A percentile compares a stretch with the other conserved stretches of the same genome.
Evolutionary conservation across 2,797 vertebrate species (phyloP).

Genomic region (Sebastes diaconus): DNA sequence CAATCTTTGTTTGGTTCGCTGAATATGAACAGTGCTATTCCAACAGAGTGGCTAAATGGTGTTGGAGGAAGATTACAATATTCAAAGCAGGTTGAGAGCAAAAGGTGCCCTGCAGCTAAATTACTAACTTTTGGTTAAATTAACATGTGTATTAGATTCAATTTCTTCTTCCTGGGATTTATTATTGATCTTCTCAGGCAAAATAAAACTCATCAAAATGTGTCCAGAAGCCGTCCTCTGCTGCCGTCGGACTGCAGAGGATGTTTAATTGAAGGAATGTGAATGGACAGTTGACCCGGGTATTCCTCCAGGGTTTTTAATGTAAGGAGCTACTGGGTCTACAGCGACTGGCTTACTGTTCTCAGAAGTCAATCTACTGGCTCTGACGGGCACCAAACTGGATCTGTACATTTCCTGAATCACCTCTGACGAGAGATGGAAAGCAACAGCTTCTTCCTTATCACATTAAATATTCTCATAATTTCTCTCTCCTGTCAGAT

Average conservation of each 20-base stretch:
- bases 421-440: constrained; percentile 3
- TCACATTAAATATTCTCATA: constrained; percentile 21
- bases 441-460: not conserved
- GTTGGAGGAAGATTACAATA: constrained; percentile 39
- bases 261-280: constrained; percentile 33
- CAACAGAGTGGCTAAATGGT: constrained; percentile 24
- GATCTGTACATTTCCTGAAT: constrained; percentile 4
- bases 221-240: constrained; percentile 3
- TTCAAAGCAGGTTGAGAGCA: constrained; percentile 37
- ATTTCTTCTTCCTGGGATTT: constrained; percentile 44
- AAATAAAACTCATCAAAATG: constrained; percentile 30
- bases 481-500: constrained; percentile 32
- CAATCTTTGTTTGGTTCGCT: constrained; percentile 14
- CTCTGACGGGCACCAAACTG: not conserved
- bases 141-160: constrained; percentile 45
- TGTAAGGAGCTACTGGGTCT: constrained; percentile 6
- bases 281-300: constrained; percentile 31
- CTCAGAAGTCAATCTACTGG: constrained; percentile 9
- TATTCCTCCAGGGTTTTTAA: constrained; percentile 20
- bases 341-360: constrained; percentile 2
- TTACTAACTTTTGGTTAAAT: constrained; percentile 52
- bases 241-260: not conserved
- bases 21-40: constrained; percentile 29
- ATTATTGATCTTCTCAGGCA: constrained; percentile 45
- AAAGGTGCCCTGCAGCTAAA: constrained; percentile 31